Evolutionary conservation across 2,888 invertebrate genomes (phyloP).

Genomic region (Leptothorax acervorum): DNA sequence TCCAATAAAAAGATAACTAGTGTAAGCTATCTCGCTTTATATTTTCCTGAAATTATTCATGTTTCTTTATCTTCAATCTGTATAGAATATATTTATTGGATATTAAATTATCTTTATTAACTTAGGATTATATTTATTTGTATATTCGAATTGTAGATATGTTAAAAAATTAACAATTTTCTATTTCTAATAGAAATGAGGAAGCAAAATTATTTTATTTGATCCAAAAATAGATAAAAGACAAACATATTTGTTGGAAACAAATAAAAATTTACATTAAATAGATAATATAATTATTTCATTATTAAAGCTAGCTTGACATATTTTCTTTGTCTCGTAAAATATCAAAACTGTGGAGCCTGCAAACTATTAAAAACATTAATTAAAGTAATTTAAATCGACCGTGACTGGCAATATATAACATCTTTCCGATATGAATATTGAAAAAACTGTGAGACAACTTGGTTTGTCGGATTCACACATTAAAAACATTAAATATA

Average conservation of each 20-base stretch:
- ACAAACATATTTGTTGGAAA: background rate
- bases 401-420: too few relatives aligned
- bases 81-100: background rate
- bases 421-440: too few relatives aligned
- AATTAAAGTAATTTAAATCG: too few relatives aligned
- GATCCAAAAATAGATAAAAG: background rate
- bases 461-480: too few relatives aligned
- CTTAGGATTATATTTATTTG: background rate
- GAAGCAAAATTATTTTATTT: background rate
- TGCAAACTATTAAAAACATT: background rate
- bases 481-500: background rate
- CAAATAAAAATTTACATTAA: background rate
- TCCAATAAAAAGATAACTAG: slow-evolving; percentile 79
- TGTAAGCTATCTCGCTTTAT: slow-evolving; percentile 70
- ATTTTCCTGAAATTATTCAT: slow-evolving; percentile 11
- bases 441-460: too few relatives aligned
- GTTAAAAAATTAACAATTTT: background rate
- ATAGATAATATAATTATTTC: background rate
- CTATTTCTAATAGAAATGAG: background rate
- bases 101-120: slow-evolving; percentile 15
- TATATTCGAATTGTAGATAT: background rate
- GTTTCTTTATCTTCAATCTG: background rate
- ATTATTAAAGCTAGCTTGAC: slow-evolving; percentile 5
- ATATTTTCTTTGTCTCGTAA: background rate
- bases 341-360: background rate